Percentiles rank a stretch among this genome's conserved stretches.
These are phyloP conservation scores for Aphelenchoides besseyi DNA, from an alignment of 1,140 invertebrate genomes.

Conservation along the genomic window DNA sequence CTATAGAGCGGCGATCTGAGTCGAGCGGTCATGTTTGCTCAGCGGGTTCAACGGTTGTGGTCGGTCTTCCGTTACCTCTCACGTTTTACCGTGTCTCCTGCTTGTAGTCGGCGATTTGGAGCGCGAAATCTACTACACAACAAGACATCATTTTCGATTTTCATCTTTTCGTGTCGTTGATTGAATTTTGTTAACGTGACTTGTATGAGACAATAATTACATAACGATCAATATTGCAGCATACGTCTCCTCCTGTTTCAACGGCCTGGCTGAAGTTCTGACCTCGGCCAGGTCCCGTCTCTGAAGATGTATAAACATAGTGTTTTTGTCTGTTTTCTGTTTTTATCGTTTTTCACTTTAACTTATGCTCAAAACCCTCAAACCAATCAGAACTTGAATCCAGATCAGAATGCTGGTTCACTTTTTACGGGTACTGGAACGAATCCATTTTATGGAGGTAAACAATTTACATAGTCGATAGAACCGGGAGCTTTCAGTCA, in stretches of 20 bases:
- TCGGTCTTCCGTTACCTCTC: background rate
- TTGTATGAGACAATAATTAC: background rate
- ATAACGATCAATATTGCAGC: background rate
- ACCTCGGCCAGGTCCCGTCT: background rate
- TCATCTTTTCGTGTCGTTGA: background rate
- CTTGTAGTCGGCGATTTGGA: background rate
- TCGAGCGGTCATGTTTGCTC: background rate
- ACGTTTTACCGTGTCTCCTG: background rate
- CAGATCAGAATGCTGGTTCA: slow-evolving; percentile 8
- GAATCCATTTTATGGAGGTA: slow-evolving; percentile 47
- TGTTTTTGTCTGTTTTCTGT: background rate
- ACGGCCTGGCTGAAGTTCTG: background rate
- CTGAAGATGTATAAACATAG: background rate
- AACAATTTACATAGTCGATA: slow-evolving; percentile 17
- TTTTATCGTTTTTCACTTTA: background rate
- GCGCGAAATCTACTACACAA: background rate
- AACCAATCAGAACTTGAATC: slow-evolving; percentile 13
- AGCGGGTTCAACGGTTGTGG: background rate
- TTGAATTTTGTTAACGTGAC: background rate
- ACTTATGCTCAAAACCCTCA: background rate
- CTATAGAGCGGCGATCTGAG: background rate
- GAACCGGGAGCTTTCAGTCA: too few relatives aligned
- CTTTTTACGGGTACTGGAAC: slow-evolving; percentile 53
- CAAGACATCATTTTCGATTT: background rate
- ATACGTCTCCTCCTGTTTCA: background rate